Evolutionary conservation across 2,113 vertebrate species (phyloP).

Genomic region (Vombatus ursinus): DNA sequence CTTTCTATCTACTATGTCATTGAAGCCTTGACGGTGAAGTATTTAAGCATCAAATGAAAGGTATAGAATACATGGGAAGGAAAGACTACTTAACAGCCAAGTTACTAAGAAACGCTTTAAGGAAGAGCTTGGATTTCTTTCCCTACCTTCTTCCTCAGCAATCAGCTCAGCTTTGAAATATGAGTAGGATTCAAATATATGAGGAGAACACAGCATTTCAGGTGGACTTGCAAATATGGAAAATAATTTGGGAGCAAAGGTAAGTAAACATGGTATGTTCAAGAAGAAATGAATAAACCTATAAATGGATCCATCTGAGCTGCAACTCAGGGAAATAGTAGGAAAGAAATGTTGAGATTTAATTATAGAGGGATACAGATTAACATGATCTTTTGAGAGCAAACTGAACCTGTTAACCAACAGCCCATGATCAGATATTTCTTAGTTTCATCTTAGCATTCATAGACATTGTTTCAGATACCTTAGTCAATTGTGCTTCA

Average conservation of each 20-base stretch:
- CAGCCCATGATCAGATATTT: not conserved
- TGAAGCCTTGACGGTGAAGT: not conserved
- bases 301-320: not conserved
- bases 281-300: not conserved
- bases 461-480: fast-evolving
- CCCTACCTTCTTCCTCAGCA: not conserved
- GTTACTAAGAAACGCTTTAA: not conserved
- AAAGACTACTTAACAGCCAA: not conserved
- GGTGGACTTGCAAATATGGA: not conserved
- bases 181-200: not conserved
- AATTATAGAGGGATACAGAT: not conserved
- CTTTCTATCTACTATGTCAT: not conserved
- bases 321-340: not conserved
- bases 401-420: not conserved
- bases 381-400: not conserved
- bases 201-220: not conserved
- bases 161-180: not conserved
- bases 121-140: not conserved
- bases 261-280: not conserved
- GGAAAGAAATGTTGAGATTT: not conserved
- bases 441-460: not conserved
- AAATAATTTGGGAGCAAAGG: not conserved
- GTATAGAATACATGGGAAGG: not conserved
- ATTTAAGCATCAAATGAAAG: not conserved
- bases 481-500: not conserved